Evolutionary conservation across 1,140 invertebrate species (phyloP).

Genomic region (Rhopalosiphum padi): DNA sequence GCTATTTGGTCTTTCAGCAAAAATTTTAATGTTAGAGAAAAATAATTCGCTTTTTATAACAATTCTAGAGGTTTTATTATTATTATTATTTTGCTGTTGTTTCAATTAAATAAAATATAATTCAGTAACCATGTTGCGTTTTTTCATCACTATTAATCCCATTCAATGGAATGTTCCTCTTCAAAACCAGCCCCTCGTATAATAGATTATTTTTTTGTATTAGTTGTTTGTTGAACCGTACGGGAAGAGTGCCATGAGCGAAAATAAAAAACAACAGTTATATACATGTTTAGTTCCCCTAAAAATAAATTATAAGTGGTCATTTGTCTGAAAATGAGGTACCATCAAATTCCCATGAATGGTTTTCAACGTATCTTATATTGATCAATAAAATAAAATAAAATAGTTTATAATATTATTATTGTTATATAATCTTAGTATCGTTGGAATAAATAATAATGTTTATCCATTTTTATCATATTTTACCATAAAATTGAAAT

Average conservation of each 20-base stretch:
- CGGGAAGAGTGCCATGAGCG: neutral
- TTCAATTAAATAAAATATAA: conserved; percentile 16
- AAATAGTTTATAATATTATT: neutral
- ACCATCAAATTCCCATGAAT: neutral
- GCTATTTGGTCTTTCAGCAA: neutral
- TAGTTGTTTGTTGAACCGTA: neutral
- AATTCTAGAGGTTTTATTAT: neutral
- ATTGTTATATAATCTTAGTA: neutral
- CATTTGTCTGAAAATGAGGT: conserved; percentile 19
- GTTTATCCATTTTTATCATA: neutral
- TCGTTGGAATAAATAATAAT: neutral
- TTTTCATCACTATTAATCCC: conserved; percentile 48
- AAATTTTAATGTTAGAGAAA: neutral
- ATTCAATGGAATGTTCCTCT: conserved; percentile 24
- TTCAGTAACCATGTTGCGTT: conserved; percentile 36
- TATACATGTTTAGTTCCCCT: neutral
- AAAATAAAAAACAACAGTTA: neutral
- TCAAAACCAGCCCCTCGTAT: conserved; percentile 18
- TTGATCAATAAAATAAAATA: neutral
- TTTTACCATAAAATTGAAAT: neutral
- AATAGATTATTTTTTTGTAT: conserved; percentile 40
- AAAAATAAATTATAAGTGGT: neutral
- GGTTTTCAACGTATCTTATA: neutral
- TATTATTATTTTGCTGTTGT: conserved; percentile 8
- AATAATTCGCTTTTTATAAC: conserved; percentile 32